Conservation (phyloP, 2,113 vertebrate species). For the Sylvilagus bachmani region DNA sequence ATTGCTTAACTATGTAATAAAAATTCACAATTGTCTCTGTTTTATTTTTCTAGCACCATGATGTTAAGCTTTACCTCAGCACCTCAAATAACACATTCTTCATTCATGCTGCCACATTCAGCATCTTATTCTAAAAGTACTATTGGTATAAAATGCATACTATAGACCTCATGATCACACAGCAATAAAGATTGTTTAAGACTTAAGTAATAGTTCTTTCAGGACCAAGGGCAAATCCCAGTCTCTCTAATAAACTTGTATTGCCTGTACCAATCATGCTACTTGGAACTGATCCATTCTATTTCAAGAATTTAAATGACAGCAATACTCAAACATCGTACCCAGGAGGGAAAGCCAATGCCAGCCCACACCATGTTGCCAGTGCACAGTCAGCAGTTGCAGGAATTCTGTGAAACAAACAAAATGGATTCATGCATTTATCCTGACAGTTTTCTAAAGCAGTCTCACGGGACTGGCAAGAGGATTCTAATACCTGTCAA, state of each 20-base stretch:
- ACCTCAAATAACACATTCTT: not conserved
- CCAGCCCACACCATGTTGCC: constrained; percentile 33
- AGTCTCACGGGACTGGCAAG: not conserved
- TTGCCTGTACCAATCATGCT: constrained; percentile 50
- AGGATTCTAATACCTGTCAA: not conserved
- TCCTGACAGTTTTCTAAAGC: constrained; percentile 56
- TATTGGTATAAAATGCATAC: not conserved
- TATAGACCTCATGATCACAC: not conserved
- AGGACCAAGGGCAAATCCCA: constrained; percentile 61
- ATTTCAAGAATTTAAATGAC: constrained; percentile 76
- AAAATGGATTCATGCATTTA: constrained; percentile 33
- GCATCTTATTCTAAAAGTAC: not conserved
- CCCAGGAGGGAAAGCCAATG: constrained; percentile 55
- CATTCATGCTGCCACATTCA: not conserved
- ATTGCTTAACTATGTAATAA: constrained; percentile 13
- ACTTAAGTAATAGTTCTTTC: constrained; percentile 71
- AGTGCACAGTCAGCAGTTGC: not conserved
- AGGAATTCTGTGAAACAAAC: not conserved
- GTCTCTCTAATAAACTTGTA: constrained; percentile 68
- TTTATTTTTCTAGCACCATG: not conserved
- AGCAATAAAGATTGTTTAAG: constrained; percentile 65
- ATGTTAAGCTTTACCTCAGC: not conserved
- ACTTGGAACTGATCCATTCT: constrained; percentile 65
- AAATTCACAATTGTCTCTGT: not conserved
- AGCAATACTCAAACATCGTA: constrained; percentile 58